Percentiles rank a stretch among this genome's conserved stretches.
Evolutionary conservation across 2,888 invertebrate genomes (phyloP).

Genomic region (Cenopis cana): DNA sequence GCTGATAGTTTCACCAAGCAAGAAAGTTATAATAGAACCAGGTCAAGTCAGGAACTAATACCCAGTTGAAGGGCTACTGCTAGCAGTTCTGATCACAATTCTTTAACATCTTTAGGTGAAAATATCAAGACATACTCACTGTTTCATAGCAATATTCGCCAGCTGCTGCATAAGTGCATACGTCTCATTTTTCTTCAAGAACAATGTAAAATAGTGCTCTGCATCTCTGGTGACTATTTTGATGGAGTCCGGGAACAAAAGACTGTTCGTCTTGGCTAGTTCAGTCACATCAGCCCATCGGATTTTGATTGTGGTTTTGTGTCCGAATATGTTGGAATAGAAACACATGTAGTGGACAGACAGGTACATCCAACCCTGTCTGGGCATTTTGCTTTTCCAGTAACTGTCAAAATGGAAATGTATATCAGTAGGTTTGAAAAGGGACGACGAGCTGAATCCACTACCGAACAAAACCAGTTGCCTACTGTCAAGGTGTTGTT

Average conservation of each 20-base stretch:
- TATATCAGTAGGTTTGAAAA: not conserved
- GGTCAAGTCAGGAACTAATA: no score
- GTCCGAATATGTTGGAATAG: slow-evolving; percentile 96
- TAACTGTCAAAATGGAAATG: slow-evolving; percentile 87
- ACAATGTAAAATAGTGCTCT: slow-evolving; percentile 96
- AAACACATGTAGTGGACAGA: slow-evolving; percentile 98
- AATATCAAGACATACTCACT: slow-evolving; percentile 76
- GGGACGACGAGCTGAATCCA: no score
- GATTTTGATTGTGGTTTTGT: slow-evolving; percentile 94
- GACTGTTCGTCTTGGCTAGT: slow-evolving; percentile 90
- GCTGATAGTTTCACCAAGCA: no score
- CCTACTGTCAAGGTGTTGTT: no score
- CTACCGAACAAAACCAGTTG: no score
- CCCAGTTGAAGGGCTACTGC: no score
- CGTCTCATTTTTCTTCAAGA: slow-evolving; percentile 95
- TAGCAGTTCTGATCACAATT: not conserved
- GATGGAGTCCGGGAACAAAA: slow-evolving; percentile 94
- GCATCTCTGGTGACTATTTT: slow-evolving; percentile 93
- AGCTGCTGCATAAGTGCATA: slow-evolving; percentile 97
- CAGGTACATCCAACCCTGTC: slow-evolving; percentile 99
- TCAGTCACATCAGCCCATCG: slow-evolving; percentile 96
- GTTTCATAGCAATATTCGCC: slow-evolving; percentile 98
- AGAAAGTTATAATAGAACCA: no score
- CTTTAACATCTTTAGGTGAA: not conserved
- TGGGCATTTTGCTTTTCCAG: slow-evolving; percentile 95